Evolutionary conservation across 1,140 invertebrate species (phyloP).

Genomic region (Phortica variegata): DNA sequence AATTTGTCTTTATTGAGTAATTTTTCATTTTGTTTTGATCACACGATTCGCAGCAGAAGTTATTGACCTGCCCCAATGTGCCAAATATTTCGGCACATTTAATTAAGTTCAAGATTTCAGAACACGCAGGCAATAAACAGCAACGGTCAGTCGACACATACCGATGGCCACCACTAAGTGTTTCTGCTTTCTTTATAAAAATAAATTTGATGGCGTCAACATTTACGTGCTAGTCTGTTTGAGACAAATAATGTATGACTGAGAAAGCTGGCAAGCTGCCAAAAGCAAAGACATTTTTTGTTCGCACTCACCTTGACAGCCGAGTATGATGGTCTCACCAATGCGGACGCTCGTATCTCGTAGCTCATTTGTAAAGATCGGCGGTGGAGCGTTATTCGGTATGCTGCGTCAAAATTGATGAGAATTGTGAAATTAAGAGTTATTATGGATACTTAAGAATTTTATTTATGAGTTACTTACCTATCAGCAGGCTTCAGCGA

Average conservation of each 20-base stretch:
- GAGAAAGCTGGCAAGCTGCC: conserved; percentile 35
- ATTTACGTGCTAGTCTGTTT: not conserved
- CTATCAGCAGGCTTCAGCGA: conserved; percentile 61
- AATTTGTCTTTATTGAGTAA: conserved; percentile 21
- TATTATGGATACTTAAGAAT: not conserved
- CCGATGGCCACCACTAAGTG: conserved; percentile 27
- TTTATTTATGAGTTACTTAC: conserved; percentile 29
- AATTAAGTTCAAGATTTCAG: conserved; percentile 55
- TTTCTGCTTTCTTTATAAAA: no score
- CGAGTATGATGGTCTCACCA: conserved; percentile 69
- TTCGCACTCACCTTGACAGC: conserved; percentile 67
- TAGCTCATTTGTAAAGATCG: conserved; percentile 73
- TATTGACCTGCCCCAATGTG: conserved; percentile 52
- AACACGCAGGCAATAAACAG: conserved; percentile 32
- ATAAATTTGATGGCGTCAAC: no score
- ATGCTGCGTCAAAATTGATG: conserved; percentile 25
- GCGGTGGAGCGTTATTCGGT: conserved; percentile 64
- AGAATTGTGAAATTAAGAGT: conserved; percentile 1
- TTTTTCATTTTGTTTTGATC: conserved; percentile 48
- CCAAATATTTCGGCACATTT: conserved; percentile 24
- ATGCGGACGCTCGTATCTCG: conserved; percentile 73
- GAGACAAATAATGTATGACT: conserved; percentile 38
- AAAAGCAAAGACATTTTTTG: conserved; percentile 13
- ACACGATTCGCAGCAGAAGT: conserved; percentile 19
- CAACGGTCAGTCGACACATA: conserved; percentile 26